Base-by-base conservation (phyloP, 2,888 invertebrate genomes). In the Neoscelio sp. region DNA sequence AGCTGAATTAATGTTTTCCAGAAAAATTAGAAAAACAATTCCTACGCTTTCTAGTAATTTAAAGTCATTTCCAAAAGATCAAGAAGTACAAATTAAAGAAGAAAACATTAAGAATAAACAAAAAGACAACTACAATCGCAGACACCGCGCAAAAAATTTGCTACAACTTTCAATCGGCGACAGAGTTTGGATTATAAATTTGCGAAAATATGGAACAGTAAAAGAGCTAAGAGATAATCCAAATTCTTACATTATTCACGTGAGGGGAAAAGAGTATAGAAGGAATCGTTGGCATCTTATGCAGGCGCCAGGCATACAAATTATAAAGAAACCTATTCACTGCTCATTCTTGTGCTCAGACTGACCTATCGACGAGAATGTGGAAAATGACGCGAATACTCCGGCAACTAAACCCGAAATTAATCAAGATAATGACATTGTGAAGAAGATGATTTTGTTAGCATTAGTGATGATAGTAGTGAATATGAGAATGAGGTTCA, bases 121-220 rank as follows among this genome's bases (percentile, higher is more conserved):
- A 38, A 82, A 81, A 52, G 12, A 13, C 30, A 64, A 76, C 12
- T 82, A 64, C 42, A 78, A 83, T 70, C 38, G 44, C 7, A 68
- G 80, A 12, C 82, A 84, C 35, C 62, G 80, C n/a, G 70, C 64
- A 5, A 60, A 40, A 12, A 64, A 80, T n/a, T 62, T 83, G 18
- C 54, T 68, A 4, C 70, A 70, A 5, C 35, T 82, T 2, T 0
- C 1, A 0, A 17, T 28, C n/a, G 83, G 81, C 2, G 82, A 84
- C 1, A 42, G 35, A 15, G 84, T 85, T 1, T 85, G 84, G 83
- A 54, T 85, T 0, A 78, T 80, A 26, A 83, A 85, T 70, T 35
- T 80, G 23, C 26, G 7, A 28, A 6, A 28, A 28, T 28, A 28
- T 6, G 28, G 28, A 28, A 28, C 7, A 1, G 28, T 28, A 6